phyloP scores from a whole-genome alignment of 2,113 vertebrate species.

The Antennarius striatus region DNA sequence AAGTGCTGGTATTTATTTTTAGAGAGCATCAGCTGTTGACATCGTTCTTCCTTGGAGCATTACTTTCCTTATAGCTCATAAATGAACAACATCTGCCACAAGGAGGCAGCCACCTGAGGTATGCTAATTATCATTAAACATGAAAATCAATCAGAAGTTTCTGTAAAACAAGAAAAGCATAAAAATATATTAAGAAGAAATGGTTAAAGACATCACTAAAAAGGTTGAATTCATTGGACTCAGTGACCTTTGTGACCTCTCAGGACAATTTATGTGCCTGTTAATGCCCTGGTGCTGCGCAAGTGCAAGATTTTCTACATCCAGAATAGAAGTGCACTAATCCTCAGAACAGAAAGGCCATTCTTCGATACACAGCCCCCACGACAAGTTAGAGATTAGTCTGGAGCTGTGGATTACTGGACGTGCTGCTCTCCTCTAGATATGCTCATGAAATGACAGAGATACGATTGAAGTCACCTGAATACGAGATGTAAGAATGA shows the following conservation, averaged over 20 bases:
- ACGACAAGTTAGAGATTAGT: conserved; percentile 61
- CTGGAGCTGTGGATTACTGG: conserved; percentile 39
- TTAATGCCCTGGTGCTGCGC: neutral
- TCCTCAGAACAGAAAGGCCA: conserved; percentile 67
- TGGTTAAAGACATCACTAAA: too few species aligned
- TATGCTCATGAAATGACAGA: conserved; percentile 12
- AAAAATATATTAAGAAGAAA: conserved; percentile 10
- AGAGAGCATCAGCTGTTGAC: neutral
- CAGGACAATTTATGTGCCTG: neutral
- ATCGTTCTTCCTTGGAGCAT: neutral
- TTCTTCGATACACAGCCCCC: conserved; percentile 60
- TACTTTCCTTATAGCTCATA: neutral
- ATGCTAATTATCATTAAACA: too few species aligned
- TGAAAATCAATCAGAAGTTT: neutral
- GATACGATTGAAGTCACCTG: neutral
- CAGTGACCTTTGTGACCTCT: too few species aligned
- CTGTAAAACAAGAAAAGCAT: neutral
- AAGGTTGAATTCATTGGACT: too few species aligned
- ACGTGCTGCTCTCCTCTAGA: conserved; percentile 21
- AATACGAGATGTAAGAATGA: neutral
- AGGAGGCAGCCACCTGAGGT: neutral
- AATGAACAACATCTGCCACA: neutral
- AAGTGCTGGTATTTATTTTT: neutral
- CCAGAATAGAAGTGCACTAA: conserved; percentile 49
- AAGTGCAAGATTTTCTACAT: neutral